Base-by-base conservation (phyloP, 2,888 invertebrate genomes). In the Syritta pipiens region DNA sequence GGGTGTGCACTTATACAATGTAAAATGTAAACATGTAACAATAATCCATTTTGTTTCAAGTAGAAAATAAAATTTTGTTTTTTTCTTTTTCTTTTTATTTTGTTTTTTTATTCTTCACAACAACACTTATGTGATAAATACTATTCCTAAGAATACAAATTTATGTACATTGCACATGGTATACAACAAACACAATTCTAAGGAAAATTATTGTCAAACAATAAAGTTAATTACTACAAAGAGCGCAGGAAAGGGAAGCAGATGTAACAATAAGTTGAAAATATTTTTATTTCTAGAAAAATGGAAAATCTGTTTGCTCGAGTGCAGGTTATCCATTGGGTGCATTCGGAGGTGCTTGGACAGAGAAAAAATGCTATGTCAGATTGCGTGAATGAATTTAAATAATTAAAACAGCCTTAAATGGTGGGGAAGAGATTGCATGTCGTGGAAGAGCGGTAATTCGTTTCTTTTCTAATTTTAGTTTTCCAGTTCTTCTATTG, bases 181-280 rank as follows among this genome's bases (percentile, higher is more conserved):
- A 42, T 63, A 46, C 24, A 44, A 55, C 28, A 67, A 48, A 57
- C 28, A 48, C 4, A 48, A 48, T 48, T 46, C 17, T 30, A 32
- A 48, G 28, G 12, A 14, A 67, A 67, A 67, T 67, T 67, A 67
- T 67, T 67, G 67, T 67, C 67, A 57, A 67, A 67, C 44, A 57
- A 55, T 46, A 67, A 67, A 57, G 10, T 14, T 10, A 63, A 53
- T 22, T 9, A 17, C 49, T 51, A 30, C 44, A 5, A 12, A 6
- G 32, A 10, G 30, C 1, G 5, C 2, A 1, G 5, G 26, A 1
- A 17, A 26, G 17, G 12, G 12, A 1, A 46, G 20, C 10, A 1
- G 12, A 12, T 14, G 4, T 1, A 24, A 1, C 9, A n/a, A n/a
- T n/a, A n/a, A n/a, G n/a, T n/a, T n/a, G n/a, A n/a, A n/a, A n/a